Conservation (phyloP, 2,888 invertebrate species). For the Nipponacmea schrenckii region DNA sequence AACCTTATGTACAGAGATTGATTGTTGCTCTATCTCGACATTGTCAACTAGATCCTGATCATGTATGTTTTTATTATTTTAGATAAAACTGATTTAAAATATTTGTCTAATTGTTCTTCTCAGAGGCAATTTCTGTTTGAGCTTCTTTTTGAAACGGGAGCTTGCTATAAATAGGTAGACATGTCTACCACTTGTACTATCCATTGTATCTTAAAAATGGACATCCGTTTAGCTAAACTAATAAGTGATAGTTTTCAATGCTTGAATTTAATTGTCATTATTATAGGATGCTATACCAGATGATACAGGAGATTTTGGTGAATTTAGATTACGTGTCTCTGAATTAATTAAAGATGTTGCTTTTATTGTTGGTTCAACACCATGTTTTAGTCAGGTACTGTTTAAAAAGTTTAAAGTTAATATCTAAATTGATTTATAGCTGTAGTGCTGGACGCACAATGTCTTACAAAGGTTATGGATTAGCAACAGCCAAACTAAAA, state of each 20-base stretch:
- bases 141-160: too few relatives aligned
- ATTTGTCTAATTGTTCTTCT: too few relatives aligned
- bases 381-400: slow-evolving; percentile 88
- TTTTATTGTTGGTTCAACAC: slow-evolving; percentile 92
- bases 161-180: too few relatives aligned
- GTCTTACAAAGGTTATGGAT: neutral
- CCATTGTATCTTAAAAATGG: too few relatives aligned
- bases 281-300: slow-evolving; percentile 80
- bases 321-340: slow-evolving; percentile 85
- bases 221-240: too few relatives aligned
- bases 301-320: slow-evolving; percentile 82
- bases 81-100: too few relatives aligned
- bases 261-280: neutral
- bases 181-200: too few relatives aligned
- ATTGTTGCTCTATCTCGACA: slow-evolving; percentile 89
- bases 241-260: too few relatives aligned
- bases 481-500: neutral
- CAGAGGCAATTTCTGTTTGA: too few relatives aligned
- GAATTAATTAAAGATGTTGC: slow-evolving; percentile 96
- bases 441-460: too few relatives aligned
- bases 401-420: too few relatives aligned
- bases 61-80: slow-evolving; percentile 70
- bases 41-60: slow-evolving; percentile 95
- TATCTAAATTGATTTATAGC: too few relatives aligned
- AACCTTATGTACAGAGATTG: slow-evolving; percentile 90